Conservation (phyloP, 2,888 invertebrate species). For the Agrilus cyanescens region DNA sequence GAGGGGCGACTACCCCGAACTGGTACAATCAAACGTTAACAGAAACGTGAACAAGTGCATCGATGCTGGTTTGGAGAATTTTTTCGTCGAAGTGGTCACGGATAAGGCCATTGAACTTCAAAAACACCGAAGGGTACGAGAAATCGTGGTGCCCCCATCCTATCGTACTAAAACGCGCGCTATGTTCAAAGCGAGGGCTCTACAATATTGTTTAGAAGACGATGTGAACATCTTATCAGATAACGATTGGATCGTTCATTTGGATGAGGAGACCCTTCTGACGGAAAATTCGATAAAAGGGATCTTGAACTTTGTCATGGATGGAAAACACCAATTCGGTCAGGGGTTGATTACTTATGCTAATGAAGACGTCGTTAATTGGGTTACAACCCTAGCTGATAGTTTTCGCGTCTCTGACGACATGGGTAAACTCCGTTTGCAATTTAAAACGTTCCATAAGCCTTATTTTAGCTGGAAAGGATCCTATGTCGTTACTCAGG, state of each 20-base stretch:
- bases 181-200: constrained; percentile 84
- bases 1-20: constrained; percentile 83
- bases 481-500: constrained; percentile 93
- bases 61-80: constrained; percentile 87
- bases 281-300: constrained; percentile 86
- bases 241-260: constrained; percentile 92
- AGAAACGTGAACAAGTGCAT: constrained; percentile 79
- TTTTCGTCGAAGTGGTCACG: constrained; percentile 91
- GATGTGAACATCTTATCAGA: constrained; percentile 75
- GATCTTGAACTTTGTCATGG: constrained; percentile 85
- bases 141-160: constrained; percentile 76
- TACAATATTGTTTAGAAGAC: constrained; percentile 91
- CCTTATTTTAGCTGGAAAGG: constrained; percentile 98
- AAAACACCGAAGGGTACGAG: constrained; percentile 70
- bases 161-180: constrained; percentile 87
- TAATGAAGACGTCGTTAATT: constrained; percentile 91
- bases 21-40: constrained; percentile 77
- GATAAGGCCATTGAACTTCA: constrained; percentile 72
- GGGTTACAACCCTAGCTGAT: constrained; percentile 92
- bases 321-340: constrained; percentile 91
- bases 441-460: constrained; percentile 87
- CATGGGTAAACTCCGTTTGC: constrained; percentile 90
- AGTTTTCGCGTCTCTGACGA: constrained; percentile 94
- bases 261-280: constrained; percentile 91
- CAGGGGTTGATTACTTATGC: constrained; percentile 95